These are phyloP conservation scores for Neodiprion fabricii DNA, from an alignment of 1,140 invertebrate genomes.

Conservation along the genomic window DNA sequence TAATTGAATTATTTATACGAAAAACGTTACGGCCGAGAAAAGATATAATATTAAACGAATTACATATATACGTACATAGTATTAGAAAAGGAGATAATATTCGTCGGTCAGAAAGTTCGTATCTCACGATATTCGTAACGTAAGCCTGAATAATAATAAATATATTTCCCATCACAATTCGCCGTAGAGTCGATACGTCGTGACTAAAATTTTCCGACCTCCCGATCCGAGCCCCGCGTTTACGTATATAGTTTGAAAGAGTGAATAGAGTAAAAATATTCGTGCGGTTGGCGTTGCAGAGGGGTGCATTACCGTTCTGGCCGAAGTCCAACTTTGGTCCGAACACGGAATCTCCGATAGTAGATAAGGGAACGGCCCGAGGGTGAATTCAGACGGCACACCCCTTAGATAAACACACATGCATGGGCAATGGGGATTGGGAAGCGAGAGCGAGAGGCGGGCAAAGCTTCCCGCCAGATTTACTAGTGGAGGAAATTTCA, in stretches of 20 bases:
- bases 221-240: too few species aligned
- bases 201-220: too few species aligned
- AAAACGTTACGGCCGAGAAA: too few species aligned
- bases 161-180: too few species aligned
- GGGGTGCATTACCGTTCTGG: constrained; percentile 50
- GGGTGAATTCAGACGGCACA: constrained; percentile 10
- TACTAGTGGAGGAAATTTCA: neutral
- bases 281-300: constrained; percentile 15
- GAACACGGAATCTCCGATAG: constrained; percentile 40
- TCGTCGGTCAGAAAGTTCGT: too few species aligned
- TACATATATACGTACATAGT: too few species aligned
- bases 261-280: neutral
- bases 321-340: constrained; percentile 34
- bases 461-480: neutral
- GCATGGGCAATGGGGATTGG: neutral
- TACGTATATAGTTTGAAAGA: neutral
- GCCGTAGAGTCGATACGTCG: too few species aligned
- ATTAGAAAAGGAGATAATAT: too few species aligned
- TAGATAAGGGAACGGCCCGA: constrained; percentile 35
- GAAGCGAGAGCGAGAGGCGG: neutral
- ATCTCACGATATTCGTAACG: too few species aligned
- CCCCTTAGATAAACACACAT: constrained; percentile 24
- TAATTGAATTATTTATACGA: neutral
- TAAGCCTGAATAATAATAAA: too few species aligned
- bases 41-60: too few species aligned